Base-by-base conservation (phyloP, 2,797 vertebrate genomes). In the Capromys pilorides region DNA sequence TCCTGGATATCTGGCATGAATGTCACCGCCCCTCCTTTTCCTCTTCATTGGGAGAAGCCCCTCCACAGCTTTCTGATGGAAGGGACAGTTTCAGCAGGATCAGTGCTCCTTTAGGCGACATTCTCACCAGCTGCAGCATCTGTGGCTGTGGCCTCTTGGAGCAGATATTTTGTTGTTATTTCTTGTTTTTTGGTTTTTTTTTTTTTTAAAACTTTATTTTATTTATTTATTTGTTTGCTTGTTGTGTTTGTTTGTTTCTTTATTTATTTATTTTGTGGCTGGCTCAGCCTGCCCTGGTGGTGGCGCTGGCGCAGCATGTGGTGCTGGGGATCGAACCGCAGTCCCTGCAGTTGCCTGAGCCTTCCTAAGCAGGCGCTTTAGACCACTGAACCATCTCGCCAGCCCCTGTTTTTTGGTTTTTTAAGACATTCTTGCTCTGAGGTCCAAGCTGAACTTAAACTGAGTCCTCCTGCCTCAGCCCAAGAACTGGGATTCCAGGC, bases 21-120 rank as follows among this genome's bases (percentile, higher is more conserved):
- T 6, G 8, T 78, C 6, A 24, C 59, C 1, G 31, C 5, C 14
- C 26, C 59, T 3, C 0, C 4, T 45, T 33, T 62, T 66, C 31
- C 9, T 75, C 73, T 24, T 49, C 49, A 75, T 73, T 28, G 3
- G 78, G 80, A 89, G 36, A n/a, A 6, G 14, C 82, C 77, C 3
- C 0, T 31, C 71, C n/a, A 51, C 2, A 54, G 3, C 84, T 64
- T 36, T 77, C 75, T 31, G 28, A 59, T 24, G 21, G n/a, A 51
- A 49, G 54, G 4, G 26, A 5, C 73, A 10, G 39, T 33, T 66
- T 21, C 51, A 59, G 87, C 51, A 59, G 87, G 75, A 79, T 36
- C 66, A 26, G 24, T 26, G 2, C n/a, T 54, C 62, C 87, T 16
- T 0, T 16, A 39, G 36, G 78, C 62, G 24, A 26, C 36, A 22